Conservation (phyloP, 2,797 vertebrate genomes). For the Decapterus maruadsi region DNA sequence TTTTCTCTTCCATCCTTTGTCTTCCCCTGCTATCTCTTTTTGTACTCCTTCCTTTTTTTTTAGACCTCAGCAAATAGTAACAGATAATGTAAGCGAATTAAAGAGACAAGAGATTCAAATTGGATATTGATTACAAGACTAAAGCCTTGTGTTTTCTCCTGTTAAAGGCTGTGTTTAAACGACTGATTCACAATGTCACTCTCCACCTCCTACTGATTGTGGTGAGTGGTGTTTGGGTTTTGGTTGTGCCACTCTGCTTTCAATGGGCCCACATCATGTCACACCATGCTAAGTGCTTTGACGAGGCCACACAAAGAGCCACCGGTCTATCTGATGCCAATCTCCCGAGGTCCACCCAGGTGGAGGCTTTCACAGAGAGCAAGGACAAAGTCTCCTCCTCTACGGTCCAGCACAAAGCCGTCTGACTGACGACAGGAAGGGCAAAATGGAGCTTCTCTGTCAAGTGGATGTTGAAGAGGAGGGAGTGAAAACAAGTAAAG, state of each 20-base stretch:
- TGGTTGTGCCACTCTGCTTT: slow-evolving; percentile 49
- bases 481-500: slow-evolving; percentile 29
- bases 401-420: slow-evolving; percentile 55
- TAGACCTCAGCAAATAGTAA: slow-evolving; percentile 73
- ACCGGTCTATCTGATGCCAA: slow-evolving; percentile 74
- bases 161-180: slow-evolving; percentile 79
- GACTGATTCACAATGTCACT: slow-evolving; percentile 82
- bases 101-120: slow-evolving; percentile 85
- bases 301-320: slow-evolving; percentile 71
- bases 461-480: slow-evolving; percentile 59
- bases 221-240: slow-evolving; percentile 45
- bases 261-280: slow-evolving; percentile 65
- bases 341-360: slow-evolving; percentile 69
- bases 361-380: slow-evolving; percentile 64
- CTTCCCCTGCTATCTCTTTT: slow-evolving; percentile 61
- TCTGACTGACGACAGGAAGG: slow-evolving; percentile 69
- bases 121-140: slow-evolving; percentile 85
- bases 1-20: slow-evolving; percentile 73
- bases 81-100: slow-evolving; percentile 84
- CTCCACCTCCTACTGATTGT: slow-evolving; percentile 61
- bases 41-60: slow-evolving; percentile 57
- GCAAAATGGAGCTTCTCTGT: slow-evolving; percentile 65
- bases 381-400: slow-evolving; percentile 69
- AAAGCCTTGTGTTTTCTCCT: slow-evolving; percentile 75
- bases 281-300: slow-evolving; percentile 75